Base-by-base conservation (phyloP, 2,888 invertebrate genomes). In the Erannis defoliaria region DNA sequence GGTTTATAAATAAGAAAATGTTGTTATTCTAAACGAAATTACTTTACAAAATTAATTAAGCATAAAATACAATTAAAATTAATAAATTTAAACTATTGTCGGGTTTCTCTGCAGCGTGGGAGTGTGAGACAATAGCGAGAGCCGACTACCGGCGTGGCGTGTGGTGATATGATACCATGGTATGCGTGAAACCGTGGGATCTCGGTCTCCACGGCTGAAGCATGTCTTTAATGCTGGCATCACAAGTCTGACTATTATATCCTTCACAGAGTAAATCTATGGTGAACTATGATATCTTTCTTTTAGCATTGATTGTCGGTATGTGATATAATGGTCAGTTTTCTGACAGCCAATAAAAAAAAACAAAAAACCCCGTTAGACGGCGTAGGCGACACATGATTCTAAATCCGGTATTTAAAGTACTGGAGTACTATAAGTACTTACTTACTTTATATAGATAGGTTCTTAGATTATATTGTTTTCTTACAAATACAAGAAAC, bases 61-160 rank as follows among this genome's bases (percentile, higher is more conserved):
- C 38, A 56, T 51, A 51, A 70, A 72, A 72, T 68, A 63, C 66
- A 75, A 76, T 78, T 73, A 73, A 74, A 78, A 81, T 81, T 81
- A 81, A 82, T 82, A 76, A 79, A 78, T 78, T 80, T 73, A 75
- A 81, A 80, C 73, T 72, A 74, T 74, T 65, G 74, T 66, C 68
- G 65, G 70, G 48, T 76, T 81, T 81, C 82, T 55, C 48, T 10
- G 74, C 72, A 64, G 74, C 85, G 87, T 87, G 88, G 82, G 87
- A 87, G 84, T 64, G 23, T n/a, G 37, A 80, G 70, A 88, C 88
- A 88, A 88, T 88, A 74, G 87, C 78, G 84, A 86, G 83, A 86
- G 76, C 68, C 66, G 62, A 23, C 54, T 53, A 51, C 51, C 55
- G 74, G 45, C 60, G 74, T 73, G 68, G 21, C 2, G 21, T 19